A percentile compares a stretch with the other conserved stretches of the same genome.
phyloP scores from a whole-genome alignment of 64 coral and sea anemone genomes.

The Stichodactyla mertensii region DNA sequence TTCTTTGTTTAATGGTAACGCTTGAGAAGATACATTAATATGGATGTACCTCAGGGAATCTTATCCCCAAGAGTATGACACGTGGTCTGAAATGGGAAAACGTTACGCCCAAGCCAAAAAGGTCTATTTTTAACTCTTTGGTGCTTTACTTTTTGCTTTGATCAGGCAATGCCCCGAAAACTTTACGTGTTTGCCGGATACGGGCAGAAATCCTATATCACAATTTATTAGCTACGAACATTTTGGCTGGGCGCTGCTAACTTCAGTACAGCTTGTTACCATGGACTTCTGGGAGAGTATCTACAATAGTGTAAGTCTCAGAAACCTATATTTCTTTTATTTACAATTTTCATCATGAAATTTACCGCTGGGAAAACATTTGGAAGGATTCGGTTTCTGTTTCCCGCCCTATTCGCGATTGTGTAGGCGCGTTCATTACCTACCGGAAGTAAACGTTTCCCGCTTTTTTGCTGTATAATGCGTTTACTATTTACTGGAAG shows the following conservation, averaged over 20 bases:
- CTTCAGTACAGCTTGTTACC: conserved; percentile 78
- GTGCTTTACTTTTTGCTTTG: not conserved
- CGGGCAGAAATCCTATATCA: conserved; percentile 59
- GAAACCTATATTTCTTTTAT: too few relatives aligned
- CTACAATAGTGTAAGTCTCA: conserved; percentile 76
- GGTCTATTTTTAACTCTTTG: not conserved
- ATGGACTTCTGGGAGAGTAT: conserved; percentile 97
- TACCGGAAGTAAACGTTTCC: not conserved
- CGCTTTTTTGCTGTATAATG: not conserved
- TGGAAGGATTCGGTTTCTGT: too few relatives aligned
- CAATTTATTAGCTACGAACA: conserved; percentile 88
- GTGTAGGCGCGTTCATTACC: too few relatives aligned
- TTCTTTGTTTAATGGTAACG: too few relatives aligned
- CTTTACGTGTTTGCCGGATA: conserved; percentile 74
- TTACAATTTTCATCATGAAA: too few relatives aligned
- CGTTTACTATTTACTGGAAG: not conserved
- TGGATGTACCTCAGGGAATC: too few relatives aligned
- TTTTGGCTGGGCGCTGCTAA: conserved; percentile 67
- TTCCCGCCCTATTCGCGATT: too few relatives aligned
- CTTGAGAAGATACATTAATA: too few relatives aligned
- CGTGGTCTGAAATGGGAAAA: too few relatives aligned
- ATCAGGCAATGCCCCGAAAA: conserved; percentile 46
- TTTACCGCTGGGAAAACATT: not conserved
- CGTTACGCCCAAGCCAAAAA: too few relatives aligned
- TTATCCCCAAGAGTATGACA: too few relatives aligned